phyloP scores from a whole-genome alignment of 2,888 invertebrate genomes.

The Clepsis dumicolana region DNA sequence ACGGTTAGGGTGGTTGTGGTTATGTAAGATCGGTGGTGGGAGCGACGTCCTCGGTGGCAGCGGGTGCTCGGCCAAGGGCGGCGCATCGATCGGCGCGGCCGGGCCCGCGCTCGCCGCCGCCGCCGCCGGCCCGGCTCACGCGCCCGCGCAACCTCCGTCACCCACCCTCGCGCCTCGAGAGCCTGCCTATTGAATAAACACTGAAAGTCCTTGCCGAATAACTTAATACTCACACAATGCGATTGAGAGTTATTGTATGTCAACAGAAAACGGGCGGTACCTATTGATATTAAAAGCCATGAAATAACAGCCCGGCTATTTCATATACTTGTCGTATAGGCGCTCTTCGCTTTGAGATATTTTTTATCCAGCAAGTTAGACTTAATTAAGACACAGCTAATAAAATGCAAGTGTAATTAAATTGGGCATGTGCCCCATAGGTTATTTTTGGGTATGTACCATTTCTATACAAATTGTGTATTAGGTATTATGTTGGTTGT shows the following conservation, averaged over 20 bases:
- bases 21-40: conserved; percentile 74
- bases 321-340: conserved; percentile 24
- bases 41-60: conserved; percentile 63
- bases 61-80: conserved; percentile 79
- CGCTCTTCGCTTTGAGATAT: neutral
- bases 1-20: conserved; percentile 55
- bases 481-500: neutral
- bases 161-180: conserved; percentile 35
- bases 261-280: conserved; percentile 30
- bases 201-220: conserved; percentile 43
- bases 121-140: conserved; percentile 47
- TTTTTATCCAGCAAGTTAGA: neutral
- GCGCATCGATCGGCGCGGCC: conserved; percentile 65
- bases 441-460: neutral
- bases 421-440: neutral
- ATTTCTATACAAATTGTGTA: neutral
- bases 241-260: conserved; percentile 40
- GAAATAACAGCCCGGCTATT: conserved; percentile 32
- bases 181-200: conserved; percentile 61
- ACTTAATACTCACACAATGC: conserved; percentile 37
- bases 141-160: conserved; percentile 59
- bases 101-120: conserved; percentile 47
- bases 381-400: neutral
- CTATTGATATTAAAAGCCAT: conserved; percentile 30
- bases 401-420: neutral